Conservation (phyloP, 2,888 invertebrate species). For the Athalia rosae region DNA sequence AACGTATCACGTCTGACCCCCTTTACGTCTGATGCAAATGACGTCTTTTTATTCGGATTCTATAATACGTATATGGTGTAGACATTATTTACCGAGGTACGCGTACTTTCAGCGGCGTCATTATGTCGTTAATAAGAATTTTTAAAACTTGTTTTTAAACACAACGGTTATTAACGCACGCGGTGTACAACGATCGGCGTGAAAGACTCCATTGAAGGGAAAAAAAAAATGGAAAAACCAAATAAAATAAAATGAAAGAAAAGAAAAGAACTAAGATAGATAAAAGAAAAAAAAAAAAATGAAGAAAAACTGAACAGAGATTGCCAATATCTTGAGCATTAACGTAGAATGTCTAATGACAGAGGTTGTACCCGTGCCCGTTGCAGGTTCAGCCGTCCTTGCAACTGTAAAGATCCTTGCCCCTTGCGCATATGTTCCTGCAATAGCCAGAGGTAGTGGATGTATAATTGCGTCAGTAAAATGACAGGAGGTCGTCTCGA, state of each 20-base stretch:
- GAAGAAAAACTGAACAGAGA: background rate
- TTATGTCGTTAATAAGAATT: conserved; percentile 8
- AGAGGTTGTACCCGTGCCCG: conserved; percentile 50
- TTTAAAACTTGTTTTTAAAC: conserved; percentile 5
- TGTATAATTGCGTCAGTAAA: conserved; percentile 35
- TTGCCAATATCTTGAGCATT: conserved; percentile 22
- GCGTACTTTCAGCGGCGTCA: background rate
- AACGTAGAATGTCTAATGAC: conserved; percentile 49
- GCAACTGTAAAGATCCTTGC: conserved; percentile 70
- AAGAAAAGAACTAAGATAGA: too few species aligned
- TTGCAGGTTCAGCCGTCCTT: conserved; percentile 68
- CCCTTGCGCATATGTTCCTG: conserved; percentile 58
- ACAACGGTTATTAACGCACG: conserved; percentile 31
- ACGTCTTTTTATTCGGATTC: too few species aligned
- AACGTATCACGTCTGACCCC: too few species aligned
- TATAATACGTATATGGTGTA: too few species aligned
- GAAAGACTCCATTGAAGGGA: background rate
- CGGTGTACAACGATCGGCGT: conserved; percentile 13
- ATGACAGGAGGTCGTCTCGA: conserved; percentile 36
- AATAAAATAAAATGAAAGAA: background rate
- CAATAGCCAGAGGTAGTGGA: too few species aligned
- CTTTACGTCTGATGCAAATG: too few species aligned
- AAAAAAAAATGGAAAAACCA: background rate
- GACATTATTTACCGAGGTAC: too few species aligned
- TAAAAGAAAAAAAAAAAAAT: too few species aligned